A percentile compares a stretch with the other conserved stretches of the same genome.
Conservation (phyloP, 2,888 invertebrate genomes). For the Zeuzera pyrina region DNA sequence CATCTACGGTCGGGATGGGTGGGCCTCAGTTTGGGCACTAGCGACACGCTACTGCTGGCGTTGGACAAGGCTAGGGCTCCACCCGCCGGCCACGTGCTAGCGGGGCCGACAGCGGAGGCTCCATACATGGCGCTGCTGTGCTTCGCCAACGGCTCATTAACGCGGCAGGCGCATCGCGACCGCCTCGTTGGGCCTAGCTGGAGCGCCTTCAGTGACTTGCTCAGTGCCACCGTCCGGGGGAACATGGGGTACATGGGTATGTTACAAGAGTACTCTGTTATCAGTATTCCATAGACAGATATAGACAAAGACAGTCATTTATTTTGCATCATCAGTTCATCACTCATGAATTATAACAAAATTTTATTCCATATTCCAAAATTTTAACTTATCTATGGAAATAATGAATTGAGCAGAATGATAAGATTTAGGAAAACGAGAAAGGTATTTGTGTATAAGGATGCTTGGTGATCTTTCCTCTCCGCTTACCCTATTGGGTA, state of each 20-base stretch:
- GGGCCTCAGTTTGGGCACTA: constrained; percentile 92
- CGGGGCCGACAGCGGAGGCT: constrained; percentile 84
- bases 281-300: too few species aligned
- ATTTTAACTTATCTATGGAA: too few species aligned
- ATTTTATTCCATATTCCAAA: too few species aligned
- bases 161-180: constrained; percentile 87
- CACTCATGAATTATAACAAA: too few species aligned
- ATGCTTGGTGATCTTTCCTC: too few species aligned
- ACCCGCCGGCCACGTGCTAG: constrained; percentile 87
- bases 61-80: constrained; percentile 78
- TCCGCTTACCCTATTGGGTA: too few species aligned
- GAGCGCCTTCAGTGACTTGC: constrained; percentile 86
- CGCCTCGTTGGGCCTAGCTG: constrained; percentile 83
- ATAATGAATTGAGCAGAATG: too few species aligned
- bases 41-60: constrained; percentile 92
- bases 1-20: constrained; percentile 85
- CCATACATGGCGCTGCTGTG: constrained; percentile 93
- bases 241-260: constrained; percentile 94
- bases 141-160: constrained; percentile 95
- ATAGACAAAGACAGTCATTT: too few species aligned
- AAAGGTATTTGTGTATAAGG: too few species aligned
- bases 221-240: constrained; percentile 89
- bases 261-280: too few species aligned
- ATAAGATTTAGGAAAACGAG: too few species aligned
- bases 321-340: too few species aligned